These are phyloP conservation scores for Enteromius treurensis DNA, from an alignment of 2,797 vertebrate species.

Conservation along the genomic window DNA sequence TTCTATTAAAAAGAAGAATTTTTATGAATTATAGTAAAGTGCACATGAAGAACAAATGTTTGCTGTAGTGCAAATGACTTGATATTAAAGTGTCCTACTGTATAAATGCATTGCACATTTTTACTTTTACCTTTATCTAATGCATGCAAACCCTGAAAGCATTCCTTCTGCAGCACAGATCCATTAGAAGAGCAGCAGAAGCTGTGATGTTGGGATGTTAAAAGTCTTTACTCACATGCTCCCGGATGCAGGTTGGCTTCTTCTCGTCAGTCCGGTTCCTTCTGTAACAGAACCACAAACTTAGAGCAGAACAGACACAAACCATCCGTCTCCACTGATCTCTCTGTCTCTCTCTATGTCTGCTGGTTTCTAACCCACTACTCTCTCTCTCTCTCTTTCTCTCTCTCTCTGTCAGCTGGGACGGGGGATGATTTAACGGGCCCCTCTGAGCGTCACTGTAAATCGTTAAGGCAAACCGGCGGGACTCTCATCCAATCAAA, in stretches of 20 bases:
- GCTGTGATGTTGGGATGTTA: not conserved
- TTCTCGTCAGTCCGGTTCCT: not conserved
- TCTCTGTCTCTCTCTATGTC: not conserved
- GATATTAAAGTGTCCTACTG: not conserved
- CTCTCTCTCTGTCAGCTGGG: not conserved
- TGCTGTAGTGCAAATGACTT: not conserved
- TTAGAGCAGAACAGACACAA: slow-evolving; percentile 10
- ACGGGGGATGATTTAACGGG: slow-evolving; percentile 40
- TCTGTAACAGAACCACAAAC: slow-evolving; percentile 37
- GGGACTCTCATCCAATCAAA: slow-evolving; percentile 50
- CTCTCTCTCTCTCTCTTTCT: not conserved
- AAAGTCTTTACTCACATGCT: not conserved
- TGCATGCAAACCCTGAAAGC: not conserved
- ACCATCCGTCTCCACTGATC: not conserved
- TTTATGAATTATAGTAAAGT: not conserved
- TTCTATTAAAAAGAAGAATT: not conserved
- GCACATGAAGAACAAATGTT: not conserved
- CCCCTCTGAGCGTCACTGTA: slow-evolving; percentile 25
- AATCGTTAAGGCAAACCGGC: slow-evolving; percentile 51
- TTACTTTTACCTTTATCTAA: no score
- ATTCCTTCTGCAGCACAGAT: not conserved
- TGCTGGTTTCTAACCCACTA: not conserved
- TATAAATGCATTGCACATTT: not conserved
- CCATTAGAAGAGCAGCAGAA: not conserved
- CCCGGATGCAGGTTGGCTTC: not conserved